Evolutionary conservation across 1,140 invertebrate genomes (phyloP), one percentile per base, ranked within the genome.

Genomic region (Heliothis virescens): DNA sequence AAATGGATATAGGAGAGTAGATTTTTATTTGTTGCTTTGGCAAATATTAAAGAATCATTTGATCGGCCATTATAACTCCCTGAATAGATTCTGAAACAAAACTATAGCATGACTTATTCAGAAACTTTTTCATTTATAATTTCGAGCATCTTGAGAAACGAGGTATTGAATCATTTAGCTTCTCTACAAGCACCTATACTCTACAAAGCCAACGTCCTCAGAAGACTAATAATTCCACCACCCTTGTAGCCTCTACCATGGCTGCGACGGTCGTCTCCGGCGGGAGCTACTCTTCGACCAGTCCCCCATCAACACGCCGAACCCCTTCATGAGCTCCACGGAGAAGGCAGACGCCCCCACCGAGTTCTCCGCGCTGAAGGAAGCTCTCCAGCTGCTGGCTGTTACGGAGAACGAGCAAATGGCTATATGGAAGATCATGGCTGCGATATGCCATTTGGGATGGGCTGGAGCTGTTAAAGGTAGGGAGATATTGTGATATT

Each of bases 401-500:
- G 95, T 99, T 34, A 96, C 96, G 13, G 96, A 97, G 59, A 95
- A 96, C 13, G 98, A 99, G 78, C 96, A 97, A 82, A 97, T 97
- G 86, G 96, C 97, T 0, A 96, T 99, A 59, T 99, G 98, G 97
- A 96, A 96, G 83, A 97, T 99, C 18, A 93, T 99, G 82, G 98
- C 98, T 11, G 98, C 98, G 10, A 97, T 99, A 81, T 98, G 98
- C 90, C 99, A 99, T 95, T 93, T 99, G 75, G 98, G 98, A 26
- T 97, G 97, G 87, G 98, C 98, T 29, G 97, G 97, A 7, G 97
- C 96, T 65, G 95, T 96, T 0, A 97, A 97, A 95, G 95, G 96
- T 95, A 84, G 87, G 65, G 62, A n/a, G 50, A 78, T 79, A 65
- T 48, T n/a, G 3, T 15, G 1, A 47, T 65, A 26, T 26, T 29